Evolutionary conservation across 2,888 invertebrate genomes (phyloP).

Genomic region (Leptinotarsa tumamoca): DNA sequence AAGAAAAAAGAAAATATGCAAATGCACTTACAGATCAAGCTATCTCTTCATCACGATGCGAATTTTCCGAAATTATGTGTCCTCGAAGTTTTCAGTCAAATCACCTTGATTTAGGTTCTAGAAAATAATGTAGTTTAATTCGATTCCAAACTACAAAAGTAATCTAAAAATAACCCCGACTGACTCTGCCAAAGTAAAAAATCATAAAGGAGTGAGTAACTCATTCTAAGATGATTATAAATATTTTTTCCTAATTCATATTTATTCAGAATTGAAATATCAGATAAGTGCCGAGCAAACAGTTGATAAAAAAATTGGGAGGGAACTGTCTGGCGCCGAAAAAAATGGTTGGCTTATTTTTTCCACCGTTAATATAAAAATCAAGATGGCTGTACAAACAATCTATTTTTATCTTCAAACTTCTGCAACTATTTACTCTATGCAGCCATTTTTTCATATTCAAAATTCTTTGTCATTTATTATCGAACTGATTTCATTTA

Average conservation of each 20-base stretch:
- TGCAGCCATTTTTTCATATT: slow-evolving; percentile 42
- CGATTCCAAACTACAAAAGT: slow-evolving; percentile 36
- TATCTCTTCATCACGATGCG: slow-evolving; percentile 5
- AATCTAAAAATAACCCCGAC: slow-evolving; percentile 42
- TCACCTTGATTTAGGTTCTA: slow-evolving; percentile 38
- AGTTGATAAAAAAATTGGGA: slow-evolving; percentile 45
- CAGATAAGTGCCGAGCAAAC: slow-evolving; percentile 43
- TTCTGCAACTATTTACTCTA: slow-evolving; percentile 31
- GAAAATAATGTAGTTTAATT: slow-evolving; percentile 33
- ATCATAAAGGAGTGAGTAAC: slow-evolving; percentile 31
- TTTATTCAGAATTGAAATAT: slow-evolving; percentile 34
- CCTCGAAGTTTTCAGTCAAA: slow-evolving; percentile 5
- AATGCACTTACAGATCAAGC: slow-evolving; percentile 1
- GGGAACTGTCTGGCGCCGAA: slow-evolving; percentile 35
- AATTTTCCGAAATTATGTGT: not conserved
- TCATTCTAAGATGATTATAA: slow-evolving; percentile 20
- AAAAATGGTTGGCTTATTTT: slow-evolving; percentile 48
- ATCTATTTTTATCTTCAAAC: slow-evolving; percentile 63
- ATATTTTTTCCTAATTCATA: slow-evolving; percentile 25
- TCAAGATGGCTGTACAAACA: slow-evolving; percentile 66
- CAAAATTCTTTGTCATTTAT: slow-evolving; percentile 16
- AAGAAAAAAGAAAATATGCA: not conserved
- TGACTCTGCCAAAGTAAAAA: slow-evolving; percentile 33
- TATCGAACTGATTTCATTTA: slow-evolving; percentile 36
- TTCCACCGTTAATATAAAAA: slow-evolving; percentile 49